phyloP scores from a whole-genome alignment of 2,797 vertebrate genomes.

The Leuciscus waleckii region DNA sequence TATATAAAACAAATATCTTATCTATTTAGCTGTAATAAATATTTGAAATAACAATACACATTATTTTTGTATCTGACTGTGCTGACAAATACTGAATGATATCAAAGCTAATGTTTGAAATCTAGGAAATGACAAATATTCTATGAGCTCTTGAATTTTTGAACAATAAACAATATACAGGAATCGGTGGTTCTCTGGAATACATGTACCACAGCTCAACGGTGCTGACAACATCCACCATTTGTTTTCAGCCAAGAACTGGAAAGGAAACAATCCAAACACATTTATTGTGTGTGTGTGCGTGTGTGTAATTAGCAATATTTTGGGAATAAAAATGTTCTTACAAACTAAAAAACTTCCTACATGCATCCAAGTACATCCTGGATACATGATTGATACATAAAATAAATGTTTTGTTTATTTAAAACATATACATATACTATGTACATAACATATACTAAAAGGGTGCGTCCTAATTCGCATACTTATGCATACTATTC shows the following conservation, averaged over 20 bases:
- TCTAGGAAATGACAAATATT: constrained; percentile 30
- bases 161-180: constrained; percentile 48
- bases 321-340: neutral
- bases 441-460: too few relatives aligned
- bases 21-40: neutral
- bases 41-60: neutral
- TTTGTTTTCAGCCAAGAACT: constrained; percentile 76
- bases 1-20: too few relatives aligned
- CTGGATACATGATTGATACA: neutral
- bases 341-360: neutral
- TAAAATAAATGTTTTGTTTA: neutral
- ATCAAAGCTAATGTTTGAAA: constrained; percentile 5
- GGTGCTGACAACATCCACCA: constrained; percentile 76
- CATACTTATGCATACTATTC: neutral
- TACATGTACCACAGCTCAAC: constrained; percentile 57
- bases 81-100: neutral
- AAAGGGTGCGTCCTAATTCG: neutral
- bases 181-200: constrained; percentile 15
- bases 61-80: neutral
- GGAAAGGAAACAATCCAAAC: constrained; percentile 70
- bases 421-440: too few relatives aligned
- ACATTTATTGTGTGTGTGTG: constrained; percentile 34
- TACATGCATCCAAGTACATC: neutral
- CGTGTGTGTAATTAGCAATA: neutral
- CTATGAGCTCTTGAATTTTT: constrained; percentile 7